Percentiles rank a stretch among this genome's conserved stretches.
These are phyloP conservation scores for Lanistes nyassanus DNA, from an alignment of 1,140 invertebrate genomes.

Conservation along the genomic window DNA sequence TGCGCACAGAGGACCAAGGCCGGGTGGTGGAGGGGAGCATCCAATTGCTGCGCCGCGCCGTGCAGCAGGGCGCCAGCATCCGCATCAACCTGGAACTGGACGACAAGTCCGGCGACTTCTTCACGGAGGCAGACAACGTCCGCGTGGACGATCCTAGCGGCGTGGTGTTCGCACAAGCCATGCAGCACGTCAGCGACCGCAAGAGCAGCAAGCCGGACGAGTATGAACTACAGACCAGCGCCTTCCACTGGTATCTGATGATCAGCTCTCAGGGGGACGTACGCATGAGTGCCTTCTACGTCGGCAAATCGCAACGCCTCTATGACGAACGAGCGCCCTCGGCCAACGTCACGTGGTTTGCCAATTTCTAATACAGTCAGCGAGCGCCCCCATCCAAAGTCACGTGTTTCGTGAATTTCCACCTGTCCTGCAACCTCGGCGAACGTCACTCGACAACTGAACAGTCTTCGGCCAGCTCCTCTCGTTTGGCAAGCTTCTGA, in stretches of 20 bases:
- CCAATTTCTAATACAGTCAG: constrained; percentile 22
- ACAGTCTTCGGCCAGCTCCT: too few species aligned
- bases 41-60: constrained; percentile 13
- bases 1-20: constrained; percentile 29
- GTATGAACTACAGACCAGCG: constrained; percentile 29
- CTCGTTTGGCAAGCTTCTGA: too few species aligned
- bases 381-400: too few species aligned
- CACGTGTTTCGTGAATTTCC: too few species aligned
- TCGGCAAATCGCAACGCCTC: constrained; percentile 21
- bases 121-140: constrained; percentile 30
- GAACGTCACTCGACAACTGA: too few species aligned
- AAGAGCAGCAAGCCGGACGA: constrained; percentile 27
- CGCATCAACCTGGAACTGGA: constrained; percentile 27
- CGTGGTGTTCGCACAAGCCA: constrained; percentile 30
- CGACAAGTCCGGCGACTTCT: constrained; percentile 13
- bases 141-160: constrained; percentile 17
- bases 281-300: constrained; percentile 33
- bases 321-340: constrained; percentile 28
- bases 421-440: too few species aligned
- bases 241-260: constrained; percentile 33
- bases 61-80: constrained; percentile 28
- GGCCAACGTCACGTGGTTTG: constrained; percentile 36
- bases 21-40: constrained; percentile 17
- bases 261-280: constrained; percentile 28
- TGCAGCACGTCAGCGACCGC: constrained; percentile 36